phyloP scores from a whole-genome alignment of 2,888 invertebrate species.

The Deroplatys truncata region DNA sequence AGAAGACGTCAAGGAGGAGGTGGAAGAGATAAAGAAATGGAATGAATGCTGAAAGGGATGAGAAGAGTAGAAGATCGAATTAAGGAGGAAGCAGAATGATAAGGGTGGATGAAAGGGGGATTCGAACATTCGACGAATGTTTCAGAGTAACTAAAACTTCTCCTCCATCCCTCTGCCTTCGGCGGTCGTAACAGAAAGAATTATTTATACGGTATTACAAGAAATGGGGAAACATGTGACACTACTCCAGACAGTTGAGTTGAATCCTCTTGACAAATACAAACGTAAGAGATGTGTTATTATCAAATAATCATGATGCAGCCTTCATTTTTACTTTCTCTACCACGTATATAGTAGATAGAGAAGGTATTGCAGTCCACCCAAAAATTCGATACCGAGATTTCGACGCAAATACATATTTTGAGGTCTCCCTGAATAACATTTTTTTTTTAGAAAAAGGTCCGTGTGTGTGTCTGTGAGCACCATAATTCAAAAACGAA shows the following conservation, averaged over 20 bases:
- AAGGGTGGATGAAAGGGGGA: neutral
- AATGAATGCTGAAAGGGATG: constrained; percentile 21
- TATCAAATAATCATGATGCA: too few relatives aligned
- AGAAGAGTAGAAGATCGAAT: constrained; percentile 25
- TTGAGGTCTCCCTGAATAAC: too few relatives aligned
- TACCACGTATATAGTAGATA: too few relatives aligned
- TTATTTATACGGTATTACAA: neutral
- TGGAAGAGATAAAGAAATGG: neutral
- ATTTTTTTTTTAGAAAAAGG: too few relatives aligned
- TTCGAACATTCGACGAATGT: neutral
- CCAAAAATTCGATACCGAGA: too few relatives aligned
- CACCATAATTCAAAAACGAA: too few relatives aligned
- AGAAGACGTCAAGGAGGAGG: neutral
- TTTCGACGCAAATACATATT: too few relatives aligned
- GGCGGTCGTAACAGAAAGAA: neutral
- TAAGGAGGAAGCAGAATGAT: constrained; percentile 18
- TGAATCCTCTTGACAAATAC: neutral
- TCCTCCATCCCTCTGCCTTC: neutral
- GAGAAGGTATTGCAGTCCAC: too few relatives aligned
- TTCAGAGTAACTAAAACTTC: neutral
- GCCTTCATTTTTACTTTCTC: too few relatives aligned
- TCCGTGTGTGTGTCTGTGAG: too few relatives aligned
- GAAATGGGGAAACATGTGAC: neutral
- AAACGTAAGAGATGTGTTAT: too few relatives aligned
- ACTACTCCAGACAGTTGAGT: neutral